Conservation (phyloP, 92 coral and sea anemone species). For the Galaxea fascicularis region DNA sequence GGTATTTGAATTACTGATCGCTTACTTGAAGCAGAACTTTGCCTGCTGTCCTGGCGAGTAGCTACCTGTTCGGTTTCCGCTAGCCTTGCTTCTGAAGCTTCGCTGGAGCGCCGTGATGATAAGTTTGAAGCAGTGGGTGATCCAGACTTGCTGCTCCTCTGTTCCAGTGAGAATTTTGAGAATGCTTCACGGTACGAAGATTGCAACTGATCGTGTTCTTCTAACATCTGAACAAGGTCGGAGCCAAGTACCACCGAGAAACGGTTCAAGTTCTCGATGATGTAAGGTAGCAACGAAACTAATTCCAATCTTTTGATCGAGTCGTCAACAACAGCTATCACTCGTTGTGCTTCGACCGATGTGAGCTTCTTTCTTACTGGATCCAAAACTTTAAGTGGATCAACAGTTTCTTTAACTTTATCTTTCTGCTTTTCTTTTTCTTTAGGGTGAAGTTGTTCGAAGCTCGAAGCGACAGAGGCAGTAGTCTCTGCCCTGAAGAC, state of each 20-base stretch:
- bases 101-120: constrained; percentile 83
- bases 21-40: constrained; percentile 64
- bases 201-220: constrained; percentile 87
- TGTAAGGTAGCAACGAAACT: constrained; percentile 86
- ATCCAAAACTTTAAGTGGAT: constrained; percentile 95
- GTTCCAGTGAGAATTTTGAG: constrained; percentile 79
- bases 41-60: constrained; percentile 53
- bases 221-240: constrained; percentile 72
- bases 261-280: constrained; percentile 84
- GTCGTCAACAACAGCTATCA: constrained; percentile 91
- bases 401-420: constrained; percentile 78
- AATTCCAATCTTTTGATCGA: constrained; percentile 87
- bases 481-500: constrained; percentile 86
- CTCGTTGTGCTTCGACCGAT: constrained; percentile 97
- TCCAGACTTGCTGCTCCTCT: constrained; percentile 61
- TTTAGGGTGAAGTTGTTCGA: constrained; percentile 77
- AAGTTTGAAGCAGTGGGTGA: constrained; percentile 49
- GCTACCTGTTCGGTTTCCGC: constrained; percentile 41
- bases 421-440: constrained; percentile 74
- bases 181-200: constrained; percentile 85
- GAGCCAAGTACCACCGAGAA: constrained; percentile 91
- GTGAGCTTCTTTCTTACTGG: constrained; percentile 95
- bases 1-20: constrained; percentile 42
- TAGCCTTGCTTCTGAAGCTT: constrained; percentile 56
- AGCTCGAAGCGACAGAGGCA: constrained; percentile 94